Evolutionary conservation across 2,797 vertebrate species (phyloP), one percentile per base, ranked within the genome.

Genomic region (Melanotaenia nigrans): DNA sequence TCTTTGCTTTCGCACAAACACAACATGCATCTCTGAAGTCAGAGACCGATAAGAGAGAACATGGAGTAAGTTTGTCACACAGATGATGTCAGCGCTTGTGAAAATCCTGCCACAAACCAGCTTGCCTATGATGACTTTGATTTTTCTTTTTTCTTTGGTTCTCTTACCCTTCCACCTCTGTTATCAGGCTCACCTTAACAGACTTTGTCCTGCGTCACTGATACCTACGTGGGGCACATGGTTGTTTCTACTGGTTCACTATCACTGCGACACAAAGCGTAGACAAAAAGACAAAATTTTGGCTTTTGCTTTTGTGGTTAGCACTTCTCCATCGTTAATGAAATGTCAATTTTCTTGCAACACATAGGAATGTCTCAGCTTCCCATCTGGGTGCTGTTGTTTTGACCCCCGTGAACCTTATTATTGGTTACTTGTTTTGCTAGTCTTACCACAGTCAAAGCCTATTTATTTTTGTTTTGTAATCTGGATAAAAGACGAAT

Each of bases 71-170:
- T 90, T 92, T 92, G 88, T 88, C 91, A 90, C 84, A 63, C 54
- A 0, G 55, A 40, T 90, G 90, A 91, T 77, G 89, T 91, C 90
- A 90, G 45, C 0, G 53, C 77, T 67, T 85, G 87, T 79, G 90
- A 90, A 92, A 87, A 74, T 68, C 22, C 38, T 33, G 63, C 67
- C 79, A 67, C 66, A 68, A 62, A 59, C 59, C 82, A 85, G 85
- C 55, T 40, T 85, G 75, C 76, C 25, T 76, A 42, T 24, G 8
- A 10, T 75, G 58, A 51, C 61, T 70, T 71, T 66, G 4, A 66
- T 65, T 70, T 67, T 53, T 70, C 25, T 76, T 35, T 65, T 22
- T n/a, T 54, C 9, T 60, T 49, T 40, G 9, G 22, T 28, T 71
- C n/a, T 53, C 42, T 68, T 16, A 32, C 57, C 65, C 28, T 45